phyloP scores from a whole-genome alignment of 2,888 invertebrate species.

The Erynnis tages region DNA sequence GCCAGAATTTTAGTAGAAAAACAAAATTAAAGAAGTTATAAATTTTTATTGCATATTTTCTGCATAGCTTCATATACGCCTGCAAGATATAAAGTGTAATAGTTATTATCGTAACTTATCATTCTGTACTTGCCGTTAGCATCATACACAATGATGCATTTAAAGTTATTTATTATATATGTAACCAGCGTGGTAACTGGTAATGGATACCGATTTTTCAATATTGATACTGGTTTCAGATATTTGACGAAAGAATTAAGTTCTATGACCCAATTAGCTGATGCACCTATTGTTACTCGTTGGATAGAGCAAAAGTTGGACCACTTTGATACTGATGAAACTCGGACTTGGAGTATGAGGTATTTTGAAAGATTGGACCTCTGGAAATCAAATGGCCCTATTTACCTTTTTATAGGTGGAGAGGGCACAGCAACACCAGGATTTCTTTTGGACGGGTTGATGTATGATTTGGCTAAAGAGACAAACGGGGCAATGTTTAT shows the following conservation, averaged over 20 bases:
- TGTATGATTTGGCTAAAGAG: slow-evolving; percentile 63
- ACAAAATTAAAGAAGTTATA: too few species aligned
- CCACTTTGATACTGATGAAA: slow-evolving; percentile 55
- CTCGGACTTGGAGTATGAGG: slow-evolving; percentile 60
- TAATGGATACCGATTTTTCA: slow-evolving; percentile 4
- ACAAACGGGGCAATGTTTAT: slow-evolving; percentile 64
- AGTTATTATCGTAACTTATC: too few species aligned
- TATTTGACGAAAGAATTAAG: slow-evolving; percentile 9
- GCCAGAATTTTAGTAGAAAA: too few species aligned
- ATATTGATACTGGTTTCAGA: slow-evolving; percentile 6
- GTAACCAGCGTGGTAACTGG: neutral
- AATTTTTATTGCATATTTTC: too few species aligned
- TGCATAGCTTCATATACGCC: neutral
- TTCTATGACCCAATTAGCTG: neutral
- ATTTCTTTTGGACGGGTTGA: slow-evolving; percentile 57
- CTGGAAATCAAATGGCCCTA: slow-evolving; percentile 55
- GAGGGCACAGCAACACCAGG: slow-evolving; percentile 51
- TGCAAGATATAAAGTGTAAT: neutral
- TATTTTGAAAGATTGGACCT: slow-evolving; percentile 58
- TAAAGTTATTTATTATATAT: slow-evolving; percentile 1
- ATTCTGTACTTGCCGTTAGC: too few species aligned
- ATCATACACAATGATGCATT: slow-evolving; percentile 16
- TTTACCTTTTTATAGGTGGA: slow-evolving; percentile 62
- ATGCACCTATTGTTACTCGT: slow-evolving; percentile 21
- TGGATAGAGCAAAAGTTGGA: slow-evolving; percentile 64